Evolutionary conservation across 92 coral and sea anemone genomes (phyloP).

Genomic region (Parazoanthus atlanticus): DNA sequence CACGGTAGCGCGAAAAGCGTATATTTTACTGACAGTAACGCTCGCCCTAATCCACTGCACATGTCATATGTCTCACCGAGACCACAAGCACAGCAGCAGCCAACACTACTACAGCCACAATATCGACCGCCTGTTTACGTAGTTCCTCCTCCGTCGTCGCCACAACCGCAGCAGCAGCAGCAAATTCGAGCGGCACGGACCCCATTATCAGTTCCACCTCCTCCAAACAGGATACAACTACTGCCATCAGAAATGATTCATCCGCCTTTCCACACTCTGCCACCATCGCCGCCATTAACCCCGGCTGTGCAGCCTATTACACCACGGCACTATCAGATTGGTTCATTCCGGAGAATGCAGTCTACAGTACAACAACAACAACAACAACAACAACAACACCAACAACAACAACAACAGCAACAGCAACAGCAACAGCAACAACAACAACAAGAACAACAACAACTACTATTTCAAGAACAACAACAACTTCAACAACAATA

Average conservation of each 20-base stretch:
- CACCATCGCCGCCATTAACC: conserved; percentile 26
- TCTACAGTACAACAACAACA: conserved; percentile 6
- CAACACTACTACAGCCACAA: neutral
- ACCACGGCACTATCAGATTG: neutral
- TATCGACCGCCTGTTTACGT: neutral
- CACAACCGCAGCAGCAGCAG: neutral
- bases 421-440: neutral
- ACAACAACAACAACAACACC: neutral
- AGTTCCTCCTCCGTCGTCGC: conserved; percentile 2
- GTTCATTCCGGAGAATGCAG: neutral
- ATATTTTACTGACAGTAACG: neutral
- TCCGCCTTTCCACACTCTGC: neutral
- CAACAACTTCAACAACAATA: neutral
- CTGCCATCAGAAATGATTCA: neutral
- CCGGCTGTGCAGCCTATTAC: neutral
- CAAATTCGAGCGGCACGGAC: neutral
- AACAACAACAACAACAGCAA: neutral
- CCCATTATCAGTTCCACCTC: conserved; percentile 2
- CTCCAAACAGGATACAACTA: conserved; percentile 4
- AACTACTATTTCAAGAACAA: neutral
- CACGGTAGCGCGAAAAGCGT: neutral
- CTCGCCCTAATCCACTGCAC: neutral
- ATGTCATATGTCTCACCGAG: neutral
- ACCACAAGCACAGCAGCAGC: neutral
- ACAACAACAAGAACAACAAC: neutral